Percentiles rank a stretch among this genome's conserved stretches.
Conservation (phyloP, 2,113 vertebrate genomes). For the Lagopus muta region DNA sequence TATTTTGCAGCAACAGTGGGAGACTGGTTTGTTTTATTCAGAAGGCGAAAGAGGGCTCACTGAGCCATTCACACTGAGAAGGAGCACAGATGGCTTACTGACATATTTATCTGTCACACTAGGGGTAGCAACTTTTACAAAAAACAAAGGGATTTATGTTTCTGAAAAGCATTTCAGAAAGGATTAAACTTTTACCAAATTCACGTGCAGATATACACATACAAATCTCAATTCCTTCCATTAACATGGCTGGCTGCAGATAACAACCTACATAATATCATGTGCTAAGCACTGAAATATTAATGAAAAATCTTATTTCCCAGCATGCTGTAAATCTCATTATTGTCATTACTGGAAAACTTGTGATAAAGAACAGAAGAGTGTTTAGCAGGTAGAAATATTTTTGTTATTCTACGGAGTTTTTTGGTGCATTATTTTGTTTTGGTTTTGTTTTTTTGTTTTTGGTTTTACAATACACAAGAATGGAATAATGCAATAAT, state of each 20-base stretch:
- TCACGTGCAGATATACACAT: not conserved
- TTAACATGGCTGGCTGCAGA: not conserved
- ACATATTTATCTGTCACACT: slow-evolving; percentile 1
- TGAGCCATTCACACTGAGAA: not conserved
- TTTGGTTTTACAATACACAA: slow-evolving; percentile 33
- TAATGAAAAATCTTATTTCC: not conserved
- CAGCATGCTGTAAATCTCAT: not conserved
- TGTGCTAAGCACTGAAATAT: not conserved
- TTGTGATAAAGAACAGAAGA: not conserved
- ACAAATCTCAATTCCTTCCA: not conserved
- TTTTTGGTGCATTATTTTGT: not conserved
- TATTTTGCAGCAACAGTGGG: not conserved
- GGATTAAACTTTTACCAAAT: not conserved
- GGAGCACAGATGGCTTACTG: slow-evolving; percentile 26
- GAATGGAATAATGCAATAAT: slow-evolving; percentile 32
- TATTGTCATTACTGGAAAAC: not conserved
- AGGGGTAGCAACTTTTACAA: not conserved
- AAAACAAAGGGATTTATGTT: not conserved
- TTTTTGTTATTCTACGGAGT: slow-evolving; percentile 4
- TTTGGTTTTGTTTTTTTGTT: not conserved
- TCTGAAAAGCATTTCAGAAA: not conserved
- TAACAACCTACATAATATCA: not conserved
- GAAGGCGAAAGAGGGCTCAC: not conserved
- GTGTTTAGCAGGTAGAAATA: not conserved
- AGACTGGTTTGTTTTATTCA: not conserved